phyloP scores from a whole-genome alignment of 2,888 invertebrate species.

The Odontothrips loti region DNA sequence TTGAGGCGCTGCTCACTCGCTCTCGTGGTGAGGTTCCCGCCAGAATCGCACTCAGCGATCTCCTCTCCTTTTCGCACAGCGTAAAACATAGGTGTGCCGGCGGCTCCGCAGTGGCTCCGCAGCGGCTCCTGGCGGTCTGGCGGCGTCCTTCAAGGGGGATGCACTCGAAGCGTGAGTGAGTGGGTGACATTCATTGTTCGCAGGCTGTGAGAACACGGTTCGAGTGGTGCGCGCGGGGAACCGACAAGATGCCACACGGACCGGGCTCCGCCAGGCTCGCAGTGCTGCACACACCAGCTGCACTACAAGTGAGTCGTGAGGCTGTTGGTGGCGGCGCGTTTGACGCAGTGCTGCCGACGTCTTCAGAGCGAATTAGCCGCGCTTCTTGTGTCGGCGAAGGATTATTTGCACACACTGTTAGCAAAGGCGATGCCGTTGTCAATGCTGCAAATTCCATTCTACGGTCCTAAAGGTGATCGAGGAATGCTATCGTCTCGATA shows the following conservation, averaged over 20 bases:
- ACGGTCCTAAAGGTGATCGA: too few relatives aligned
- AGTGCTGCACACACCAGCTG: background rate
- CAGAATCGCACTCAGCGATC: too few relatives aligned
- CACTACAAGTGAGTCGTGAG: background rate
- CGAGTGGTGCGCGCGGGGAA: slow-evolving; percentile 1
- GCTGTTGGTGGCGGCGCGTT: background rate
- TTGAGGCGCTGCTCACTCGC: too few relatives aligned
- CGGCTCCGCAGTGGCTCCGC: background rate
- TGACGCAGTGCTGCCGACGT: background rate
- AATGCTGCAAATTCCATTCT: too few relatives aligned
- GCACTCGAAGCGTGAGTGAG: slow-evolving; percentile 14
- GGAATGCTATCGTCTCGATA: too few relatives aligned
- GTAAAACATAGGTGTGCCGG: background rate
- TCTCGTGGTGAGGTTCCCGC: too few relatives aligned
- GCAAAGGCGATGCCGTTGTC: too few relatives aligned
- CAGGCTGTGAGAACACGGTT: slow-evolving; percentile 20
- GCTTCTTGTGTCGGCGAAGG: background rate
- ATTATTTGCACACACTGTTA: background rate
- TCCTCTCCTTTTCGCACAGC: too few relatives aligned
- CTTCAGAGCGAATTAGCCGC: background rate
- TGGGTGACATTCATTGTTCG: slow-evolving; percentile 17
- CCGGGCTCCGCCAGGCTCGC: background rate
- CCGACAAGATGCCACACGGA: background rate
- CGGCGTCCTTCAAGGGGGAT: background rate
- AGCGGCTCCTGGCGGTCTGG: background rate